Base-by-base conservation (phyloP, 2,113 vertebrate species). In the Holacanthus passer region DNA sequence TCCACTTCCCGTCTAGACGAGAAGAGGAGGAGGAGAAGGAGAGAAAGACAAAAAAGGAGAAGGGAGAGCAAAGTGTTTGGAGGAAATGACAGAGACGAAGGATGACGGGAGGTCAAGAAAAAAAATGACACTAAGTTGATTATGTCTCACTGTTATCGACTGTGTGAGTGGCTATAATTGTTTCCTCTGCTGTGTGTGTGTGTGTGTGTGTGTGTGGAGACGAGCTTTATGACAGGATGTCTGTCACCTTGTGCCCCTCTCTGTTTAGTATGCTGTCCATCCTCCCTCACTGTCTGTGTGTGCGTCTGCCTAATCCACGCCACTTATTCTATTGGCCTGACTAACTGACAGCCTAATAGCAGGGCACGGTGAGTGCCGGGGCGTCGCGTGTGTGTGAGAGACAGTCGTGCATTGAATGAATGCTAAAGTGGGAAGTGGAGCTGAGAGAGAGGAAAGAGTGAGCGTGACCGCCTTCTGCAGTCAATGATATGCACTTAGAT, bases 241-340 rank as follows among this genome's bases (percentile, higher is more conserved):
- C 92, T 90, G 85, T 93, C 92, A 92, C 81, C 79, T 88, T 56
- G 0, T 70, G 79, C 43, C 73, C 78, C 20, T 1, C 64, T 79
- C 88, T 90, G 82, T 83, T 95, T 92, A 91, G 92, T 93, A 93
- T 94, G 88, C 94, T 56, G 78, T 77, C 81, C 79, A 52, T 77
- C 69, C 82, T 70, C 56, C 71, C 59, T 45, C n/a, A 1, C 32
- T 63, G 39, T 81, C 65, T 76, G 75, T 84, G 88, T 81, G 39
- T 92, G 74, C 88, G 82, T 83, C 32, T 19, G 68, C 71, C 87
- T 93, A 92, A 94, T 94, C 91, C 88, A 77, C 76, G 29, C 59
- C 86, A 88, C 91, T 92, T 93, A 91, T 93, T 93, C 92, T 91
- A 85, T 91, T 94, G 93, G 93, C 90, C 84, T 73, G 89, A 87